Percentiles rank a stretch among this genome's conserved stretches.
Conservation (phyloP, 2,113 vertebrate genomes). For the Loxodonta africana region DNA sequence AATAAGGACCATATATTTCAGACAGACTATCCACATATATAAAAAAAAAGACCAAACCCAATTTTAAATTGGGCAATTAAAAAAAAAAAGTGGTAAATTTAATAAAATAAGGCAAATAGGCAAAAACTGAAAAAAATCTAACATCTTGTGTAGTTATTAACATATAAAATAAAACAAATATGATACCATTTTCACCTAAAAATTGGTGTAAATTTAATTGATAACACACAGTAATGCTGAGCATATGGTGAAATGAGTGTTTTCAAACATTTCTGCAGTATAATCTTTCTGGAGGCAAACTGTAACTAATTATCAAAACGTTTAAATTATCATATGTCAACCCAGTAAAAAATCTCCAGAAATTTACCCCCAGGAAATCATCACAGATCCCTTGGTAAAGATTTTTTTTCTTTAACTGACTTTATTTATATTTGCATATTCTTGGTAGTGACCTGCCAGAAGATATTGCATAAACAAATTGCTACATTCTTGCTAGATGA, state of each 20-base stretch:
- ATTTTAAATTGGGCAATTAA: background rate
- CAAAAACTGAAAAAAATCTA: background rate
- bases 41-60: background rate
- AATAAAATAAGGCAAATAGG: background rate
- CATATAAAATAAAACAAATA: constrained; percentile 31
- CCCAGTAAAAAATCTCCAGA: background rate
- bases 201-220: constrained; percentile 52
- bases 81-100: background rate
- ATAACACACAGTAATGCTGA: constrained; percentile 23
- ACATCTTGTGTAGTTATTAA: background rate
- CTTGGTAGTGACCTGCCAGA: background rate
- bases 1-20: background rate
- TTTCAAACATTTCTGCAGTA: constrained; percentile 43
- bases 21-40: background rate
- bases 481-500: background rate
- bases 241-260: constrained; percentile 55
- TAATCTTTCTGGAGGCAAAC: constrained; percentile 54
- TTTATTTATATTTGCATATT: background rate
- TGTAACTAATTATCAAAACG: constrained; percentile 61
- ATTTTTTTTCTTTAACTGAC: background rate
- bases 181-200: constrained; percentile 49
- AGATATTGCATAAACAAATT: background rate
- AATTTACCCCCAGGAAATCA: background rate
- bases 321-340: constrained; percentile 44
- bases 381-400: background rate